phyloP scores from a whole-genome alignment of 2,113 vertebrate species.

The Hippoglossus stenolepis region DNA sequence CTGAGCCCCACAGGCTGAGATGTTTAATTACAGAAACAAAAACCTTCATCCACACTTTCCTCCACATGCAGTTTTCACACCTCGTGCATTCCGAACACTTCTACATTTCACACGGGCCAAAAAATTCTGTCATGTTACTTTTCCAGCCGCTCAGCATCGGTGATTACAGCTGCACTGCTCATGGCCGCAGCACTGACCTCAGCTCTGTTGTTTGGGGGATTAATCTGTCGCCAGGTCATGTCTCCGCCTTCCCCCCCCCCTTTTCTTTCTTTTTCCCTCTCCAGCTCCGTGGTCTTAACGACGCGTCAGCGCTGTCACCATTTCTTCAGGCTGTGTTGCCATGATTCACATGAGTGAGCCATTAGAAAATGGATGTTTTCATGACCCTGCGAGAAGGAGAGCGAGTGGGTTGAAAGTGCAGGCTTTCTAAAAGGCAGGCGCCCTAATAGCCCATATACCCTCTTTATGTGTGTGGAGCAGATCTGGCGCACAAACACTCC shows the following conservation, averaged over 20 bases:
- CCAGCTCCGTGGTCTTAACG: conserved; percentile 44
- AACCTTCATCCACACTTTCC: conserved; percentile 17
- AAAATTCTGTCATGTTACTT: conserved; percentile 38
- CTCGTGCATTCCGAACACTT: conserved; percentile 13
- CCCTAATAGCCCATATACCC: conserved; percentile 41
- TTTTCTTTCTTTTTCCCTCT: conserved; percentile 20
- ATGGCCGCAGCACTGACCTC: conserved; percentile 52
- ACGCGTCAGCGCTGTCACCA: conserved; percentile 50
- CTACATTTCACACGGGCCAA: conserved; percentile 8
- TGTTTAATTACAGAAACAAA: conserved; percentile 53
- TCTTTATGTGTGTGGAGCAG: conserved; percentile 14
- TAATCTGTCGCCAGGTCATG: conserved; percentile 57
- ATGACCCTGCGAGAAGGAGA: conserved; percentile 50
- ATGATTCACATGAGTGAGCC: conserved; percentile 72
- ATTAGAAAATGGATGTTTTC: conserved; percentile 71
- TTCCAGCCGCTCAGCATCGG: conserved; percentile 24
- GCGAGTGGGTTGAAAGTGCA: conserved; percentile 64
- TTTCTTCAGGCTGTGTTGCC: conserved; percentile 45
- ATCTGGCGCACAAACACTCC: not conserved
- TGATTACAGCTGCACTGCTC: conserved; percentile 36
- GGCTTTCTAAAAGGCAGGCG: conserved; percentile 39
- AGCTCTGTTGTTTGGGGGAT: conserved; percentile 47
- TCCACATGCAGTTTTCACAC: not conserved
- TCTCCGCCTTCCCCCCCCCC: conserved; percentile 13
- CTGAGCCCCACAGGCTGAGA: conserved; percentile 37